phyloP scores from a whole-genome alignment of 2,113 vertebrate genomes.

The Corythoichthys haematopterus region DNA sequence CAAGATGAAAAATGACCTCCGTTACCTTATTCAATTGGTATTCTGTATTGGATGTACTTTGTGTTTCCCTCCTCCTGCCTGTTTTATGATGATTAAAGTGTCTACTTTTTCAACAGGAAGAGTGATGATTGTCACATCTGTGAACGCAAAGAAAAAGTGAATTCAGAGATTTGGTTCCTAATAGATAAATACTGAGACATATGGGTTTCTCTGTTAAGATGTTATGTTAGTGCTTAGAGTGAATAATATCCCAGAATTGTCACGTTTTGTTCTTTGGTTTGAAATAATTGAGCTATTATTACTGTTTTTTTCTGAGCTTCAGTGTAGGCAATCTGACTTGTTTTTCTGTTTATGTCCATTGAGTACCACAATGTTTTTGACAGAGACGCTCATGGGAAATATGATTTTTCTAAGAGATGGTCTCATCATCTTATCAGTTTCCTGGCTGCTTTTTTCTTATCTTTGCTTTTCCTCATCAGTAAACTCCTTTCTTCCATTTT shows the following conservation, averaged over 20 bases:
- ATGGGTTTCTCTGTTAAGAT: too few species aligned
- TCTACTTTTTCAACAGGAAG: too few species aligned
- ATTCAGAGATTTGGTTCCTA: background rate
- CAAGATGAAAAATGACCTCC: slow-evolving; percentile 35
- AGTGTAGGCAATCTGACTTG: slow-evolving; percentile 10
- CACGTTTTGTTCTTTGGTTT: background rate
- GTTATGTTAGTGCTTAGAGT: too few species aligned
- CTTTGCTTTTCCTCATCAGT: slow-evolving; percentile 11
- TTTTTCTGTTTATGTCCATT: slow-evolving; percentile 23
- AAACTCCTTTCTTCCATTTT: slow-evolving; percentile 28
- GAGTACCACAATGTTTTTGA: slow-evolving; percentile 28
- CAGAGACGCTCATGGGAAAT: slow-evolving; percentile 33
- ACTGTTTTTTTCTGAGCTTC: background rate
- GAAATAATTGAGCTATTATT: slow-evolving; percentile 10
- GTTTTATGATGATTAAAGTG: background rate
- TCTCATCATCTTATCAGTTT: slow-evolving; percentile 40
- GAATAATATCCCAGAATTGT: background rate
- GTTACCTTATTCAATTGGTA: slow-evolving; percentile 31
- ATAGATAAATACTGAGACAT: too few species aligned
- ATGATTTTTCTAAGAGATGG: slow-evolving; percentile 45
- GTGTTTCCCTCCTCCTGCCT: background rate
- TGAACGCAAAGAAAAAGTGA: background rate
- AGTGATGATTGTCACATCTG: background rate
- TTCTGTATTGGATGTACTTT: slow-evolving; percentile 7
- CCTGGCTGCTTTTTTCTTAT: slow-evolving; percentile 7